phyloP scores from a whole-genome alignment of 1,140 invertebrate species.

The Drosophila insularis region DNA sequence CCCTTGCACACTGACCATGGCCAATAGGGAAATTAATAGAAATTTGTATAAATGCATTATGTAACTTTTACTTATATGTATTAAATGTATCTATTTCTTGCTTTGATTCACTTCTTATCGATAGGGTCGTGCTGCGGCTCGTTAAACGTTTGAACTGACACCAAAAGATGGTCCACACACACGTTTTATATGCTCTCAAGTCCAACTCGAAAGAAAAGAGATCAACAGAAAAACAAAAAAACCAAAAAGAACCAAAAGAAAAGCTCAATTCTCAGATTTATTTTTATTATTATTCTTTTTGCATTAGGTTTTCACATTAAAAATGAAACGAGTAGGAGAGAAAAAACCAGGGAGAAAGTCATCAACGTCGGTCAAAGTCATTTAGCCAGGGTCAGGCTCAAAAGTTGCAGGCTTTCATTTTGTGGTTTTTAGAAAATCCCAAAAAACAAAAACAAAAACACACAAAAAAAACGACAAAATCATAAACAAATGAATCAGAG shows the following conservation, averaged over 20 bases:
- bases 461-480: not conserved
- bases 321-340: not conserved
- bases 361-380: not conserved
- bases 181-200: constrained; percentile 59
- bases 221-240: constrained; percentile 15
- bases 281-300: not conserved
- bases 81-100: constrained; percentile 13
- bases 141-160: constrained; percentile 69
- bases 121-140: constrained; percentile 53
- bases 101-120: constrained; percentile 45
- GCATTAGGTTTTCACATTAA: constrained; percentile 1
- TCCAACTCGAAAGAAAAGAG: constrained; percentile 5
- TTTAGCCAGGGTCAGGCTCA: not conserved
- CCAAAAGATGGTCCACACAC: constrained; percentile 46
- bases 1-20: constrained; percentile 43
- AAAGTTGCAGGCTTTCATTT: constrained; percentile 7
- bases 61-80: constrained; percentile 4
- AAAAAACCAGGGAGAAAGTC: not conserved
- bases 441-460: not conserved
- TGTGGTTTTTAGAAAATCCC: not conserved
- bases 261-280: constrained; percentile 15
- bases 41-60: constrained; percentile 55
- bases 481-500: not conserved
- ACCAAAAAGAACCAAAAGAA: constrained; percentile 24
- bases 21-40: constrained; percentile 46